Evolutionary conservation across 2,797 vertebrate species (phyloP), one percentile per base, ranked within the genome.

Genomic region (Sebastes wilsoni): DNA sequence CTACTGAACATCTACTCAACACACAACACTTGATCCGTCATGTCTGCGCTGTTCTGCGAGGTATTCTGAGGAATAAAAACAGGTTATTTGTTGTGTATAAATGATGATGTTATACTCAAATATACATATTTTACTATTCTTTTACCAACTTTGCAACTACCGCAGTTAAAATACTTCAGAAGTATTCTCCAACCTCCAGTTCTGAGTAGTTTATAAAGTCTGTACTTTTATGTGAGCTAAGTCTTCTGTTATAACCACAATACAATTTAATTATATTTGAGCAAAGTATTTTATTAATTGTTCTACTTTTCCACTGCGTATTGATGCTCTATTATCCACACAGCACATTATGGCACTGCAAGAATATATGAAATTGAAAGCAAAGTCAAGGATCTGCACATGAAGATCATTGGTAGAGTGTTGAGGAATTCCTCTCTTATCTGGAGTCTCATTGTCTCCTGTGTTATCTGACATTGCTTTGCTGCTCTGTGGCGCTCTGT

Each of bases 401-500:
- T 70, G 55, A 56, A 23, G 42, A 61, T 66, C 18, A n/a, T 30
- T 46, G 1, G 22, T 56, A 20, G n/a, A 25, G 54, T 59, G 69
- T 72, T 59, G 62, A 81, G 61, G 71, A 86, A 83, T 81, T 80
- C 75, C 79, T 77, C 30, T 65, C 73, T 69, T 83, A 87, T 89
- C 80, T 78, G 1, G 28, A 72, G 58, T 28, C 64, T 72, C 36
- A 36, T 77, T 72, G 72, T 82, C 79, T 84, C 66, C 78, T 16
- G 27, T 79, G 71, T 80, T 79, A 79, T 87, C 81, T 87, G 64
- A 27, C 28, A 20, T 32, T 66, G 61, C 66, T 18, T 62, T 23
- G 30, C 59, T 77, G 69, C 58, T 23, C 28, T 32, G 72, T 38
- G 75, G 52, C 75, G 56, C 69, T 38, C 65, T 80, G 72, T 79